Evolutionary conservation across 1,140 invertebrate species (phyloP).

Genomic region (Drosophila tristis): DNA sequence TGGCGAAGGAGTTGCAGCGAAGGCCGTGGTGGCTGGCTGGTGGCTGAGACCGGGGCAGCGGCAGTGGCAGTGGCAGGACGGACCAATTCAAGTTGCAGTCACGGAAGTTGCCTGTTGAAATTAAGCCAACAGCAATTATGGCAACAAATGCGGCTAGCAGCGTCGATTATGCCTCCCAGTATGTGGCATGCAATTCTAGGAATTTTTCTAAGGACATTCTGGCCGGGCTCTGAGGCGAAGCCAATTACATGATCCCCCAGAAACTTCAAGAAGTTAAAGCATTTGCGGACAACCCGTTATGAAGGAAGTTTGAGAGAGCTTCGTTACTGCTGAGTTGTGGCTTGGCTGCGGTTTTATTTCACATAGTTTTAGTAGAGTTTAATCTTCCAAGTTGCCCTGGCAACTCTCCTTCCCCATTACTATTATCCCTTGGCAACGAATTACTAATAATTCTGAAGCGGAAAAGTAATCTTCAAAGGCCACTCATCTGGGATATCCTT

Average conservation of each 20-base stretch:
- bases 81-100: constrained; percentile 70
- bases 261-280: constrained; percentile 20
- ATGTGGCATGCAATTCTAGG: constrained; percentile 42
- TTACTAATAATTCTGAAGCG: no score
- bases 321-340: no score
- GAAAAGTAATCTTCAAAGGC: no score
- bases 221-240: constrained; percentile 15
- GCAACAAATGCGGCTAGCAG: constrained; percentile 76
- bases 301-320: no score
- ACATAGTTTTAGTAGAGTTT: no score
- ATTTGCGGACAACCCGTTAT: no score
- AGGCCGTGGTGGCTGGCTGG: background rate
- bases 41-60: constrained; percentile 4
- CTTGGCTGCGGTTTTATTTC: no score
- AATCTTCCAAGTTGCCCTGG: no score
- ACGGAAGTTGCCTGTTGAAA: constrained; percentile 78
- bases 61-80: constrained; percentile 1
- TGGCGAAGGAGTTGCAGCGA: constrained; percentile 36
- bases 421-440: no score
- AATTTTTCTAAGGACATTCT: constrained; percentile 58
- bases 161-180: constrained; percentile 61
- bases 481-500: no score
- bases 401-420: no score
- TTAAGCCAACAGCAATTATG: constrained; percentile 81
- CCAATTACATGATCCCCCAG: constrained; percentile 34